Evolutionary conservation across 2,888 invertebrate genomes (phyloP), one percentile per base, ranked within the genome.

Genomic region (Hypena proboscidalis): DNA sequence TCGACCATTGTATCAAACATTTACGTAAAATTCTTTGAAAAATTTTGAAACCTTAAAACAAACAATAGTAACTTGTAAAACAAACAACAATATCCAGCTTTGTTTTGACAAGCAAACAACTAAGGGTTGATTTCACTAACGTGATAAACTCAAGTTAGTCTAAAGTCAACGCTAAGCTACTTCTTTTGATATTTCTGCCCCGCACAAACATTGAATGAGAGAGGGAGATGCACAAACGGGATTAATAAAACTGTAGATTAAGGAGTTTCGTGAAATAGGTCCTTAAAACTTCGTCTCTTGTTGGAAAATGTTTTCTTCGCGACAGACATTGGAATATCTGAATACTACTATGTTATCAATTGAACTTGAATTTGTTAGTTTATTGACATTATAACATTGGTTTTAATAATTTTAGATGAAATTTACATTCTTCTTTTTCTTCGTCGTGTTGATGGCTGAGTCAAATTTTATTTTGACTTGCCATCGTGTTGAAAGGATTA

Each of bases 281-380:
- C n/a, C n/a, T n/a, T n/a, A 25, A 56, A 58, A 68, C 52, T 69
- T 72, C 67, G 50, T 47, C 50, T 66, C 32, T 58, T 63, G 70
- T 73, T 62, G 68, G 36, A 65, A 75, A 71, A 70, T 71, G 69
- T 75, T 75, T 70, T 64, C 63, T 59, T 65, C 54, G 54, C 68
- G 70, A 74, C 76, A 76, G 70, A 74, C 76, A 76, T 77, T 66
- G 68, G 69, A 71, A 25, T 76, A 70, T 73, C 75, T 67, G 76
- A 73, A 80, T 77, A 71, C 58, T 79, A n/a, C n/a, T 79, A 79
- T 79, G 77, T 65, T 70, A 76, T 77, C n/a, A n/a, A n/a, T n/a
- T n/a, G n/a, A n/a, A n/a, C n/a, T n/a, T n/a, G n/a, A n/a, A n/a
- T n/a, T n/a, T n/a, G n/a, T n/a, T n/a, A n/a, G n/a, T n/a, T n/a